phyloP scores from a whole-genome alignment of 2,113 vertebrate species.

The Pachypanchax playfairii region DNA sequence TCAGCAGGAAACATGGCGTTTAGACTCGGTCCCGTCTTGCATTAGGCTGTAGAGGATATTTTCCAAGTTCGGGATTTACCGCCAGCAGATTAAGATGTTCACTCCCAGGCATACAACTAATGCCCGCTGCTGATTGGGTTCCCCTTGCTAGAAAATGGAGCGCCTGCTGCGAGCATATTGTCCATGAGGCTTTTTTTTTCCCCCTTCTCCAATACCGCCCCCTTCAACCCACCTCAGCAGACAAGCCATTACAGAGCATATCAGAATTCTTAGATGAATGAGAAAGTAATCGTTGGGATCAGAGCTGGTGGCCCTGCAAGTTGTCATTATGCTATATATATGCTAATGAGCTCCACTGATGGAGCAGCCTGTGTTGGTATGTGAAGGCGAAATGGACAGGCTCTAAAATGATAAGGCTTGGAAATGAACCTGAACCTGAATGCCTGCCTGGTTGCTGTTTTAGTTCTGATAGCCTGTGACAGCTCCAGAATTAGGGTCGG shows the following conservation, averaged over 20 bases:
- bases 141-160: constrained; percentile 56
- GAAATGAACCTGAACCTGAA: constrained; percentile 74
- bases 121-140: constrained; percentile 57
- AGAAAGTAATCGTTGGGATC: constrained; percentile 75
- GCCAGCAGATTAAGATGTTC: constrained; percentile 63
- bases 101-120: constrained; percentile 56
- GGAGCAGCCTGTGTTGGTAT: constrained; percentile 66
- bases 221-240: constrained; percentile 64
- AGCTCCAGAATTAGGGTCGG: constrained; percentile 75
- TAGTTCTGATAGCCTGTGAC: constrained; percentile 75
- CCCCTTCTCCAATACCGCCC: constrained; percentile 7
- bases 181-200: constrained; percentile 32
- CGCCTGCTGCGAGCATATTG: constrained; percentile 57
- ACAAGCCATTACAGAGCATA: constrained; percentile 74
- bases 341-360: constrained; percentile 73
- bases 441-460: constrained; percentile 68
- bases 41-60: constrained; percentile 55
- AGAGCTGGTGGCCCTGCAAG: constrained; percentile 73
- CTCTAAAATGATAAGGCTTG: constrained; percentile 70
- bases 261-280: constrained; percentile 78
- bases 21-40: constrained; percentile 48
- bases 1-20: constrained; percentile 56
- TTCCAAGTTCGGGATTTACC: constrained; percentile 62
- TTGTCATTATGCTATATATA: constrained; percentile 80
- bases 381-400: constrained; percentile 72